Conservation (phyloP, 2,113 vertebrate genomes). For the Ovis aries region DNA sequence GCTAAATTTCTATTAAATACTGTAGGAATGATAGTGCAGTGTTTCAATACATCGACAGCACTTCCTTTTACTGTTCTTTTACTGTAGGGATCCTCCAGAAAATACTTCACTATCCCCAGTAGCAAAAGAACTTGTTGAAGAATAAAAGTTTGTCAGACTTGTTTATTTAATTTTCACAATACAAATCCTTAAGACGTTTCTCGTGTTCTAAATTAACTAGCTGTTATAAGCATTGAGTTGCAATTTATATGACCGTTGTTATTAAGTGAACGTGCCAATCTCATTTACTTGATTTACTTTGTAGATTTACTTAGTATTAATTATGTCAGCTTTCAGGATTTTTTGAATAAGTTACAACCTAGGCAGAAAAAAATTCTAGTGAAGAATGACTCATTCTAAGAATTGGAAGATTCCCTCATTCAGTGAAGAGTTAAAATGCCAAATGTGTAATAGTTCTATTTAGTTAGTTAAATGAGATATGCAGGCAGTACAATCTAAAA, state of each 20-base stretch:
- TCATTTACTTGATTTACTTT: neutral
- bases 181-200: neutral
- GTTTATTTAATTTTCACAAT: constrained; percentile 3
- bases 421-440: neutral
- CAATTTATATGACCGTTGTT: neutral
- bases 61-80: neutral
- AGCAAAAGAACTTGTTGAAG: neutral
- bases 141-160: neutral
- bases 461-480: neutral
- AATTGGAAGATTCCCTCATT: neutral
- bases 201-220: neutral
- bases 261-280: neutral
- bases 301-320: constrained; percentile 7
- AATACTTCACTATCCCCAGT: neutral
- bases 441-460: neutral
- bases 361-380: neutral
- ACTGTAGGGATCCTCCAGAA: neutral
- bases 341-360: neutral
- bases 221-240: neutral
- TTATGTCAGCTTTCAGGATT: neutral
- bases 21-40: neutral
- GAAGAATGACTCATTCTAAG: neutral
- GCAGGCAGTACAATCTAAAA: neutral
- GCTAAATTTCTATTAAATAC: neutral
- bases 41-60: neutral